Evolutionary conservation across 1,140 invertebrate genomes (phyloP), one percentile per base, ranked within the genome.

Genomic region (Drosophila baimaii): DNA sequence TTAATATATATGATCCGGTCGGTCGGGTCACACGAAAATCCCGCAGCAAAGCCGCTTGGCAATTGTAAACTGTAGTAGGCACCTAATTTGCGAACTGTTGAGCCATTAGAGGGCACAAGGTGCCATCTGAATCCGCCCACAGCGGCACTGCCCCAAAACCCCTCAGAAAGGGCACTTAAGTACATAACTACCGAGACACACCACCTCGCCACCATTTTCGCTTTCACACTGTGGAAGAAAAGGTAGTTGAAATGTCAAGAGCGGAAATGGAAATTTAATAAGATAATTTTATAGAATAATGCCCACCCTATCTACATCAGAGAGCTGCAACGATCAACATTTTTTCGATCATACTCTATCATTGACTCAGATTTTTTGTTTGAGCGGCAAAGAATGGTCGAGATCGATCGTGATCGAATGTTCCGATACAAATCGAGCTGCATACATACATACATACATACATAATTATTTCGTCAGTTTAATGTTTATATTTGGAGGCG

Each of bases 41-140:
- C 75, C 59, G 29, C 62, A 77, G 71, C 57, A 62, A 82, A 72
- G 79, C 79, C 70, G 75, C 59, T 65, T 41, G 83, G 76, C 76
- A 82, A 74, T 77, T 69, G 66, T 55, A 73, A 86, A 88, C 74
- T 79, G 83, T 77, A 79, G 79, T 86, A 83, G 75, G 76, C 82
- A 86, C 82, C 83, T 86, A 86, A 86, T 86, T 86, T 86, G 83
- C 77, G 83, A 88, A 82, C 83, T 88, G 83, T 88, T 88, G 68
- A 88, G 76, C 79, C 83, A 86, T 86, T 86, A 88, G 69, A 70
- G 76, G 76, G 69, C 62, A 86, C 83, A 77, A 82, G 81, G 63
- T 73, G 57, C 39, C 49, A 44, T 76, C 23, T 23, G 56, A 49
- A 43, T 44, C 37, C 37, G 17, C 27, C 23, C 46, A 29, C 55